Evolutionary conservation across 2,888 invertebrate genomes (phyloP), one percentile per base, ranked within the genome.

Genomic region (Tinea trinotella): DNA sequence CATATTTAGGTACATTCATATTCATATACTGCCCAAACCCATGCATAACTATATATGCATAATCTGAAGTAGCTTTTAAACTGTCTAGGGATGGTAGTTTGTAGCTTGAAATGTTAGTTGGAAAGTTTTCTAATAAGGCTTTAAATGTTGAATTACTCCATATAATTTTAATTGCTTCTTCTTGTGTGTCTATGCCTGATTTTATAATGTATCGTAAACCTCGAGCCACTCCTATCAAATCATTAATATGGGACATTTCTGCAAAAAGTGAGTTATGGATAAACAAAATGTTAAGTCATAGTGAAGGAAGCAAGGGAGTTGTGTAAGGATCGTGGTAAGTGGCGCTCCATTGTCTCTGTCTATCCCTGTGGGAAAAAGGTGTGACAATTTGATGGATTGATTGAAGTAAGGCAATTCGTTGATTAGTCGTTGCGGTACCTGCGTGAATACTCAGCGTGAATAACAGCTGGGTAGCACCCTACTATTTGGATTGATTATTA

Each of bases 81-180:
- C 7, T 30, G n/a, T 67, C 67, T 18, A 74, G 66, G 56, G 63
- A 69, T 61, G 74, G 75, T n/a, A n/a, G n/a, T 52, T 62, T 64
- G 60, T 63, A 62, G 55, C 69, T 61, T 12, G 75, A 56, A 2
- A 22, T 22, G 70, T 80, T 77, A 81, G 77, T 71, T 24, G 72
- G 62, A 58, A 77, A 76, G 55, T 59, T 70, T 56, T 73, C 70
- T 56, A 76, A 56, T 40, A 74, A 60, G 49, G 87, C 81, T 66
- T 87, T 90, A 40, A 93, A 63, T 69, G 90, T 92, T 12, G 93
- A 93, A 72, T 92, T 92, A 70, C 87, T 83, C 89, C 93, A 90
- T 61, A 91, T 70, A 59, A 87, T 75, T 68, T 84, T 89, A 55
- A 89, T 67, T 58, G 87, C 76, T 59, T 89, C 85, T 65, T 90